Conservation (phyloP, 2,888 invertebrate species). For the Sympetrum striolatum region DNA sequence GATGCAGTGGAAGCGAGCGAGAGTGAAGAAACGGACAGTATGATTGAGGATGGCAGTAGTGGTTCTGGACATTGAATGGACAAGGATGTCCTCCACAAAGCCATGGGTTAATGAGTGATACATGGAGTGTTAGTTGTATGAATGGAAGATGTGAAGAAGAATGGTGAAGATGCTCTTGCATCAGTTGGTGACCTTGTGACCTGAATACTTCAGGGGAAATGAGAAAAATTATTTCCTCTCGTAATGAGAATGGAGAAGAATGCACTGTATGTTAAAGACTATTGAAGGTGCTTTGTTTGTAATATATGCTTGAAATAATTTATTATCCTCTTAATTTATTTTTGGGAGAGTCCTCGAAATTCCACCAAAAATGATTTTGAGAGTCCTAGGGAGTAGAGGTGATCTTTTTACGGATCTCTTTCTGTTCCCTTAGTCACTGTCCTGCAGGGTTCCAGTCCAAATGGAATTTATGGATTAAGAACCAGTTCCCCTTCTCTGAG, state of each 20-base stretch:
- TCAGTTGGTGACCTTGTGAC: not conserved
- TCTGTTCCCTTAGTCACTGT: slow-evolving; percentile 14
- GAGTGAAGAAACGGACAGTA: slow-evolving; percentile 17
- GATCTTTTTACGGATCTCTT: slow-evolving; percentile 6
- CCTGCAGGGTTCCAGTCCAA: slow-evolving; percentile 12
- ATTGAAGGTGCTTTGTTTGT: slow-evolving; percentile 37
- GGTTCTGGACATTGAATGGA: slow-evolving; percentile 19
- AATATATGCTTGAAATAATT: slow-evolving; percentile 36
- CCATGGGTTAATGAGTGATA: slow-evolving; percentile 3
- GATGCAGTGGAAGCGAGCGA: slow-evolving; percentile 29
- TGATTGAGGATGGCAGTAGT: not conserved
- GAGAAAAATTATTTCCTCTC: not conserved
- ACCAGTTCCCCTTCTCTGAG: slow-evolving; percentile 2
- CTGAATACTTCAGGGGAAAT: slow-evolving; percentile 10
- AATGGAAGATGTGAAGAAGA: slow-evolving; percentile 7
- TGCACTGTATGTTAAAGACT: slow-evolving; percentile 25
- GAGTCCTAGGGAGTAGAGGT: slow-evolving; percentile 5
- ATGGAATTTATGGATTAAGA: not conserved
- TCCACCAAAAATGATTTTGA: not conserved
- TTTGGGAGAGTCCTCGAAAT: slow-evolving; percentile 22
- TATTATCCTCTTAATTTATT: slow-evolving; percentile 38
- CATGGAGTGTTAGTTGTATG: slow-evolving; percentile 31
- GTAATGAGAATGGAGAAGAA: not conserved
- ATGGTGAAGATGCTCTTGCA: not conserved
- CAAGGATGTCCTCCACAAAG: not conserved